Evolutionary conservation across 2,797 vertebrate species (phyloP).

Genomic region (Neomorphus geoffroyi): DNA sequence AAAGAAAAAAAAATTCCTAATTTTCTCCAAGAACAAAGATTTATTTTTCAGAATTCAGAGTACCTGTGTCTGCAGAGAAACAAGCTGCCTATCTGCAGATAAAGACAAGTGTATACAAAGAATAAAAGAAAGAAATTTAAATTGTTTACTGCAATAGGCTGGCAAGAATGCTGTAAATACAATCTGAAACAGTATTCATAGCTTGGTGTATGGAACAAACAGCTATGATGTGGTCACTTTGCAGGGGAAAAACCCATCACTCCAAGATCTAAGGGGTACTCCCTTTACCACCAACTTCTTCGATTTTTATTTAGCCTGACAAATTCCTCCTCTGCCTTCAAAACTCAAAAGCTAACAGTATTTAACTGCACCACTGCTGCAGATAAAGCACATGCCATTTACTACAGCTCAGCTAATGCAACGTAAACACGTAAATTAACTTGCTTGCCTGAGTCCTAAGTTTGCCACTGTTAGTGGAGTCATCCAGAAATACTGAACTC

Average conservation of each 20-base stretch:
- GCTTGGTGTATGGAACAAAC: no score
- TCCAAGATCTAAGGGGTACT: background rate
- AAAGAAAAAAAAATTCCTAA: background rate
- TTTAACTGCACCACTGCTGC: background rate
- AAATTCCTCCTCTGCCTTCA: background rate
- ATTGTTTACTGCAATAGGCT: background rate
- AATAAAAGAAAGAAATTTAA: background rate
- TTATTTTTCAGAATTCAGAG: background rate
- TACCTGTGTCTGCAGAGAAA: background rate
- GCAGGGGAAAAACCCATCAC: background rate
- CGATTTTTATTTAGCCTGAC: background rate
- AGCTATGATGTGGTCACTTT: background rate
- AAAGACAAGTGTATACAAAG: background rate
- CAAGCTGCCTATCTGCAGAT: background rate
- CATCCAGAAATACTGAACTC: background rate
- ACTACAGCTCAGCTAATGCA: background rate
- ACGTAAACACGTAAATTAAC: background rate
- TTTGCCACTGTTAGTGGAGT: fast-evolving
- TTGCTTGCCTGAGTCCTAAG: background rate
- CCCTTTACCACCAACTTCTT: background rate
- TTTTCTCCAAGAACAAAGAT: background rate
- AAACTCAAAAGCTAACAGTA: background rate
- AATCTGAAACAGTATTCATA: background rate
- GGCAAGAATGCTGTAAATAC: background rate
- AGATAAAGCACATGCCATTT: background rate